Evolutionary conservation across 2,888 invertebrate genomes (phyloP), one percentile per base, ranked within the genome.

Genomic region (Parnassius glacialis): DNA sequence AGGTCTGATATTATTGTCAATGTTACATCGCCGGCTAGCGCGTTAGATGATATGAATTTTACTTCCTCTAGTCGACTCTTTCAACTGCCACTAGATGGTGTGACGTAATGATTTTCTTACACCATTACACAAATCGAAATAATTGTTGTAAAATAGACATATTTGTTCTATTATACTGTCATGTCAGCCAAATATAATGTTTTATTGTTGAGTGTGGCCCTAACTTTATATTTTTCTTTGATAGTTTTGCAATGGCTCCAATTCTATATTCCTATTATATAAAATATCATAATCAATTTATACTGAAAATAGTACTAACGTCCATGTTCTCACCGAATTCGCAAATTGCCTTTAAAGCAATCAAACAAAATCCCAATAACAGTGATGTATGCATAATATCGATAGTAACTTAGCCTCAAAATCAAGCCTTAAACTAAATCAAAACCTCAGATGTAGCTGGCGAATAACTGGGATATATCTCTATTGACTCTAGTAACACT

Each of bases 371-470:
- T 16, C 42, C 9, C 53, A 13, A 11, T 34, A 10, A 53, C 43
- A 43, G 34, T 57, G 9, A 44, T 12, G 44, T 55, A 41, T 11
- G 11, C 41, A 43, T 51, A 48, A 48, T 48, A 48, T 48, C 16
- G 48, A 48, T 13, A 9, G 9, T 48, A 2, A 48, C n/a, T 48
- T 57, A 57, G 57, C 57, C 57, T 57, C 57, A 43, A 56, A 34
- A 45, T 25, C 25, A 55, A 55, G 13, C 42, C 43, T 57, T 57
- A 57, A 41, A 12, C 47, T 45, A 45, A 11, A 48, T 48, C 13
- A 48, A 13, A 48, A 45, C 3, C 45, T 45, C n/a, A 45, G 45
- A 9, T 7, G 45, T 34, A 34, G 34, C 34, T 34, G 3, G 5
- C 34, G 34, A 34, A n/a, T 11, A 9, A 48, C 48, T 13, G 48